A percentile compares a stretch with the other conserved stretches of the same genome.
phyloP scores from a whole-genome alignment of 2,797 vertebrate species.

The Ara ararauna region DNA sequence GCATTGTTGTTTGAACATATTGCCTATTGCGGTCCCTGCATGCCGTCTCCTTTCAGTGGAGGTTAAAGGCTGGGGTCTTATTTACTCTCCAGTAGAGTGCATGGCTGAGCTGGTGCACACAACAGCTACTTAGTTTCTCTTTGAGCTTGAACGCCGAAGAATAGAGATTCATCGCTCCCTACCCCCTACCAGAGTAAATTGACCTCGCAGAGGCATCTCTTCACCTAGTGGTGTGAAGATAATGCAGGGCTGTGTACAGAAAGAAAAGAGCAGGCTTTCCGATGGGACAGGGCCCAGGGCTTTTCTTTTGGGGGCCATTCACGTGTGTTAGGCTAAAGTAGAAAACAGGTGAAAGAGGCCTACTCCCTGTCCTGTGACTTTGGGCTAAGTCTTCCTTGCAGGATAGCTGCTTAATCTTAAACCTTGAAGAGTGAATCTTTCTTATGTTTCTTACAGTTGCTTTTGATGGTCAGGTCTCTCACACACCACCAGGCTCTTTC shows the following conservation, averaged over 20 bases:
- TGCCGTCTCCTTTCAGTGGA: constrained; percentile 70
- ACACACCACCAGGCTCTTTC: neutral
- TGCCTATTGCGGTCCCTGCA: neutral
- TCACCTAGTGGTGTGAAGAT: constrained; percentile 77
- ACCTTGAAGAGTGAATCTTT: neutral
- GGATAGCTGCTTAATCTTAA: constrained; percentile 1
- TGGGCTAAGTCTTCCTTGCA: neutral
- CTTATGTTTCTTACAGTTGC: neutral
- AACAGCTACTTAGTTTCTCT: constrained; percentile 74
- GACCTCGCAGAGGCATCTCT: constrained; percentile 81
- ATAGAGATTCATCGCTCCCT: constrained; percentile 77
- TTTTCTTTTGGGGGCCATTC: constrained; percentile 55
- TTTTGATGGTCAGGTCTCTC: neutral
- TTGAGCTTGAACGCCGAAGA: constrained; percentile 78
- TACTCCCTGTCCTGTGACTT: neutral
- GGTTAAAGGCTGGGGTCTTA: constrained; percentile 74
- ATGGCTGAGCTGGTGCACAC: constrained; percentile 78
- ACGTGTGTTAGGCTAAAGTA: constrained; percentile 54
- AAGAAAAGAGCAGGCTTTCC: constrained; percentile 7
- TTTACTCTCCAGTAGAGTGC: constrained; percentile 76
- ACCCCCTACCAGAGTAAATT: constrained; percentile 77
- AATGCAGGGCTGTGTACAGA: constrained; percentile 36
- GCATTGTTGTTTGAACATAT: neutral
- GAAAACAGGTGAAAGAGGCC: constrained; percentile 49
- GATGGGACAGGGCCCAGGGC: neutral